Evolutionary conservation across 2,888 invertebrate genomes (phyloP).

Genomic region (Clanis bilineata): DNA sequence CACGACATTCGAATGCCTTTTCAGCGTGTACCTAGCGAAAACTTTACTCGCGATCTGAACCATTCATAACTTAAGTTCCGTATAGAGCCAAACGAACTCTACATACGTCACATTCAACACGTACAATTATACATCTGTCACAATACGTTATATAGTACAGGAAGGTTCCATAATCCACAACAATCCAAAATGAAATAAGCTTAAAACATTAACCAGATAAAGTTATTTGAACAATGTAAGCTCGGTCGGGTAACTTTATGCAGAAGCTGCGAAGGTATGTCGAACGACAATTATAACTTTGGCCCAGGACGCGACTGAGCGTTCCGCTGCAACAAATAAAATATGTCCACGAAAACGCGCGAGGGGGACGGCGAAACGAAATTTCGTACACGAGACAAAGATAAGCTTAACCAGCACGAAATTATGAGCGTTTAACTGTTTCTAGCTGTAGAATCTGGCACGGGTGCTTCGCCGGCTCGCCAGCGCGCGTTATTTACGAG

Average conservation of each 20-base stretch:
- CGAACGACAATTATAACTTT: slow-evolving; percentile 81
- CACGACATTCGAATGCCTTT: slow-evolving; percentile 68
- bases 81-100: background rate
- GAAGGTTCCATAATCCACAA: background rate
- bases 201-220: slow-evolving; percentile 70
- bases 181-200: slow-evolving; percentile 37
- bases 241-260: slow-evolving; percentile 69
- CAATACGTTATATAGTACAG: background rate
- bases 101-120: background rate
- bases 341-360: slow-evolving; percentile 75
- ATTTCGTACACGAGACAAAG: slow-evolving; percentile 81
- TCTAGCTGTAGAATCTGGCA: slow-evolving; percentile 82
- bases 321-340: slow-evolving; percentile 77
- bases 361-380: slow-evolving; percentile 71
- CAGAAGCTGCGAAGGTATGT: slow-evolving; percentile 77
- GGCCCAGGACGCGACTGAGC: slow-evolving; percentile 71
- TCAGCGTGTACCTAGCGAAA: slow-evolving; percentile 66
- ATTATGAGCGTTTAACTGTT: slow-evolving; percentile 83
- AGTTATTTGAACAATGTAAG: slow-evolving; percentile 76
- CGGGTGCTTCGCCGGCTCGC: slow-evolving; percentile 82
- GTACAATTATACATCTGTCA: background rate
- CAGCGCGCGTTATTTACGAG: slow-evolving; percentile 81
- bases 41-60: slow-evolving; percentile 41
- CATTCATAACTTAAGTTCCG: background rate
- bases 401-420: slow-evolving; percentile 82